phyloP scores from a whole-genome alignment of 2,888 invertebrate genomes.

The Stenoptilia bipunctidactyla region DNA sequence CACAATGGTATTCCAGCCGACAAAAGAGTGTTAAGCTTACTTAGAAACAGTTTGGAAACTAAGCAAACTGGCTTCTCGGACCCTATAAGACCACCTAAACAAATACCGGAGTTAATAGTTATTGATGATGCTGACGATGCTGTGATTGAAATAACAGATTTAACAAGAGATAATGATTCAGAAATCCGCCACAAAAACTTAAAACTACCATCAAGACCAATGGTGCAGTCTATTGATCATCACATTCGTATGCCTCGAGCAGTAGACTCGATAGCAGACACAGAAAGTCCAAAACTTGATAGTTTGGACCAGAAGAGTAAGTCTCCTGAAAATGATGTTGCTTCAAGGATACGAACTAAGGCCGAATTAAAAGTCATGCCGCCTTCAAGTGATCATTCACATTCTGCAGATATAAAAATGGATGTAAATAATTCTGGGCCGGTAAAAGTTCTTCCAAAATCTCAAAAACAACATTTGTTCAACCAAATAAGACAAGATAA shows the following conservation, averaged over 20 bases:
- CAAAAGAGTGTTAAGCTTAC: constrained; percentile 77
- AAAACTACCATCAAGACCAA: constrained; percentile 22
- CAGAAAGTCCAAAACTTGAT: constrained; percentile 44
- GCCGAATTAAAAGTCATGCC: constrained; percentile 81
- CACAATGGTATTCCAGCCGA: constrained; percentile 70
- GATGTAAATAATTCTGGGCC: constrained; percentile 26
- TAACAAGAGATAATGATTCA: constrained; percentile 46
- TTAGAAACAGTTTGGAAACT: constrained; percentile 79
- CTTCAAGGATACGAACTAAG: constrained; percentile 86
- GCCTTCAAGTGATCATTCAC: constrained; percentile 40
- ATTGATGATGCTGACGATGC: constrained; percentile 62
- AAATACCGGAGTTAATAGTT: constrained; percentile 58
- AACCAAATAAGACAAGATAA: constrained; percentile 61
- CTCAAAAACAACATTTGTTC: constrained; percentile 53
- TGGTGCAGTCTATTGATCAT: constrained; percentile 26
- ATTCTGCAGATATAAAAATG: constrained; percentile 29
- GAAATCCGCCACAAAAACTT: constrained; percentile 25
- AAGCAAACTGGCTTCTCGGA: constrained; percentile 69
- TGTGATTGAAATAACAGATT: constrained; percentile 59
- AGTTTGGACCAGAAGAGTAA: constrained; percentile 39
- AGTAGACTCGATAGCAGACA: constrained; percentile 74
- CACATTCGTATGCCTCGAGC: constrained; percentile 79
- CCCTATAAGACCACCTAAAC: constrained; percentile 58
- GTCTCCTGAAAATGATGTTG: constrained; percentile 66
- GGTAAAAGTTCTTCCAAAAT: constrained; percentile 47